Evolutionary conservation across 2,797 vertebrate species (phyloP).

Genomic region (Cyprinella venusta): DNA sequence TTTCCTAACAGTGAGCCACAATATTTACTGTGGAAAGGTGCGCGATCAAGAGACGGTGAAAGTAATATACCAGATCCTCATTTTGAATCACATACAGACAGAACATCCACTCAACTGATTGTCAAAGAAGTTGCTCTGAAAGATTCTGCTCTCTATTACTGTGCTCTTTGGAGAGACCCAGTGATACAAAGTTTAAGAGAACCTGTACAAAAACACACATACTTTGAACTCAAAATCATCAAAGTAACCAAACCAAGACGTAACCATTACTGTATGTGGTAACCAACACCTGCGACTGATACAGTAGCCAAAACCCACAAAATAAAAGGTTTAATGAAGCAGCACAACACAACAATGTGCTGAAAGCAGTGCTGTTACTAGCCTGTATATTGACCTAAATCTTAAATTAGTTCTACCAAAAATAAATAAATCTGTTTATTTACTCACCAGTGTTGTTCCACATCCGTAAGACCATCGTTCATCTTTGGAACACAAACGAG

Average conservation of each 20-base stretch:
- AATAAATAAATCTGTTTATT: no score
- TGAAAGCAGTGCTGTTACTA: neutral
- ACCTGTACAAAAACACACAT: slow-evolving; percentile 44
- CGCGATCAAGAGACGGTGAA: accelerated
- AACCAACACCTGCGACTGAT: slow-evolving; percentile 24
- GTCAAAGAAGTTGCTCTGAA: slow-evolving; percentile 10
- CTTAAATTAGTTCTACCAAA: no score
- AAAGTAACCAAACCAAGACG: neutral
- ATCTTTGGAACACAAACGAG: no score
- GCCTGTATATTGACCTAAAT: neutral
- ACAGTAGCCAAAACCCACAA: neutral
- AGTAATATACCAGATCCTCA: neutral
- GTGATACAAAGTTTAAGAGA: slow-evolving; percentile 28
- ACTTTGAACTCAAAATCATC: slow-evolving; percentile 21
- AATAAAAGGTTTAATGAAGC: neutral
- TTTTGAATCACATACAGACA: slow-evolving; percentile 33
- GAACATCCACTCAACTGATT: slow-evolving; percentile 26
- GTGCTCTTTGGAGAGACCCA: slow-evolving; percentile 22
- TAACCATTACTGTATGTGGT: slow-evolving; percentile 10
- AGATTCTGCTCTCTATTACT: slow-evolving; percentile 48
- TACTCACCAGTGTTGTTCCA: no score
- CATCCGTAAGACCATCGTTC: no score
- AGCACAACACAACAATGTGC: neutral
- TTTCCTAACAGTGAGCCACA: slow-evolving; percentile 40
- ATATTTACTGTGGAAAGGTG: slow-evolving; percentile 58